Base-by-base conservation (phyloP, 2,113 vertebrate genomes). In the Pongo pygmaeus region DNA sequence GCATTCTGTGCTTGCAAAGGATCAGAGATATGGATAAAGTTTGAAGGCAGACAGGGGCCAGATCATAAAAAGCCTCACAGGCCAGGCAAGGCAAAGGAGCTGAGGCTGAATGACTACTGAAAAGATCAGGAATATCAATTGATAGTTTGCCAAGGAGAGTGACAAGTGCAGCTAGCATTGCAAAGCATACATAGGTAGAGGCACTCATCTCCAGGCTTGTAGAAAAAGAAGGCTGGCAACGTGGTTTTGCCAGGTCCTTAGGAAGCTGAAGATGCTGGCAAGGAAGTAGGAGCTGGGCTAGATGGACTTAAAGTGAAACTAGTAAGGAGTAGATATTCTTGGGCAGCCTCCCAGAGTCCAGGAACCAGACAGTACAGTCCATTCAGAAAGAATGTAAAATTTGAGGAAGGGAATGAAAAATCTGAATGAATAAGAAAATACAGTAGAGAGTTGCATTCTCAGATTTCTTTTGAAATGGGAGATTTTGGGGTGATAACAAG, bases 391-490 rank as follows among this genome's bases (percentile, higher is more conserved):
- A 78, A 77, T 64, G 25, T 11, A 18, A 64, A 48, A 16, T 70
- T 8, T 80, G 55, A 81, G 35, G 52, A 70, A 40, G 32, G 5
- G 10, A 93, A 38, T 81, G 25, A 87, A 75, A 89, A 90, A 55
- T 10, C 7, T 11, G 9, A 52, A 57, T 32, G 23, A 17, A 13
- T 75, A 27, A 59, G 52, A 93, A 22, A 70, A 61, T 11, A 77
- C 1, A 59, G 10, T 27, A 52, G 9, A 64, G 5, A 81, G 50
- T 10, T 57, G 38, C 52, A 90, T 74, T 74, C 59, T 90, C 59
- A 61, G 27, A 64, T 61, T 40, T 50, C 74, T 83, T 59, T 48
- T 86, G 67, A 87, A 55, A 84, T 84, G 18, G 40, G 80, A 92
- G 55, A 55, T 48, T 70, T 69, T 3, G 0, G 22, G 50, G 70